Evolutionary conservation across 2,797 vertebrate species (phyloP).

Genomic region (Poeciliopsis turneri): DNA sequence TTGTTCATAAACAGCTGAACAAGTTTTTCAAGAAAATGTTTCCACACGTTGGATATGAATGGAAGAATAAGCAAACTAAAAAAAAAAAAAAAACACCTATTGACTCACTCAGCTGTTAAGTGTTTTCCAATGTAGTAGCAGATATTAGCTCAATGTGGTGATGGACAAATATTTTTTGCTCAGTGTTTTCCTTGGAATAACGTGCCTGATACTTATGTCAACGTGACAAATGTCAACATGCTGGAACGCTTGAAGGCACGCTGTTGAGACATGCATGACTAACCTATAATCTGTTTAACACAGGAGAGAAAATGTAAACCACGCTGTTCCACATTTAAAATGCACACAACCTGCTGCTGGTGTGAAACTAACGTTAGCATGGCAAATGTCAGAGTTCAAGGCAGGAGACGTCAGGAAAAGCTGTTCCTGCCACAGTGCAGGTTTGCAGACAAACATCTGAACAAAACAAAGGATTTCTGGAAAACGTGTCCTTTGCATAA

Average conservation of each 20-base stretch:
- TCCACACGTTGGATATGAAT: background rate
- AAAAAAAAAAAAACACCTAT: background rate
- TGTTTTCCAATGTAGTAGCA: background rate
- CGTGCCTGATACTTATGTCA: background rate
- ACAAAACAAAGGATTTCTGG: background rate
- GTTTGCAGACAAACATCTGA: background rate
- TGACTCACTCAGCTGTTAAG: background rate
- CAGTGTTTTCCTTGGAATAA: background rate
- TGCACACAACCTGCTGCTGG: background rate
- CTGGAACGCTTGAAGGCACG: background rate
- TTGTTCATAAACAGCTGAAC: background rate
- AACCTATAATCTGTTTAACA: background rate
- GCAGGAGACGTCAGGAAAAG: background rate
- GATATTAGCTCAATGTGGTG: background rate
- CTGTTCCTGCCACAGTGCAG: background rate
- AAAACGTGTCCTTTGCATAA: background rate
- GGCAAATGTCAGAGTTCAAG: background rate
- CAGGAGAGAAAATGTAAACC: background rate
- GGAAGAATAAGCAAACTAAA: background rate
- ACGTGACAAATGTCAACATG: conserved; percentile 1
- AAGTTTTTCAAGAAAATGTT: background rate
- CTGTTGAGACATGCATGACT: background rate
- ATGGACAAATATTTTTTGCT: background rate
- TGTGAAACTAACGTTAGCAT: background rate
- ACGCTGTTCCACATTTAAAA: background rate